Conservation (phyloP, 2,888 invertebrate species). For the Vanessa cardui region DNA sequence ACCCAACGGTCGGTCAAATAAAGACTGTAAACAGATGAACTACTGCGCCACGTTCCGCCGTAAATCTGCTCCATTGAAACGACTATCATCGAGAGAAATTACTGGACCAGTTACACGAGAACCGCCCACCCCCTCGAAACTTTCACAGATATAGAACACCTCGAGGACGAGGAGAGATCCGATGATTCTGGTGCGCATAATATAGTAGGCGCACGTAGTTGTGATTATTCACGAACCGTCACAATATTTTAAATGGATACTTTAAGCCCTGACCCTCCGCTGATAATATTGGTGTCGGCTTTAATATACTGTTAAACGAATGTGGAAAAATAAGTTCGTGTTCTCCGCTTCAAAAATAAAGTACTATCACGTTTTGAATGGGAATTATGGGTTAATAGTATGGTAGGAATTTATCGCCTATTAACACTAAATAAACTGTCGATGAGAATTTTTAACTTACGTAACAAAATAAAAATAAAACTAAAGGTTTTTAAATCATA, state of each 20-base stretch:
- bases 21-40: constrained; percentile 63
- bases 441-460: too few relatives aligned
- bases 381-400: background rate
- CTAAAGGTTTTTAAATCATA: background rate
- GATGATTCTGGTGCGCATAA: constrained; percentile 45
- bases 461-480: background rate
- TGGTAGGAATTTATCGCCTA: background rate
- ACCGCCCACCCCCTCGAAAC: constrained; percentile 44
- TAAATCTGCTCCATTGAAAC: constrained; percentile 73
- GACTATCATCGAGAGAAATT: constrained; percentile 72
- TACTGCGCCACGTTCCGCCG: constrained; percentile 55
- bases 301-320: constrained; percentile 68
- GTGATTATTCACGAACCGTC: constrained; percentile 71
- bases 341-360: constrained; percentile 38
- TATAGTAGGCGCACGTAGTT: constrained; percentile 57
- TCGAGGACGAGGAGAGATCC: constrained; percentile 36
- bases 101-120: constrained; percentile 56
- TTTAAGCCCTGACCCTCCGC: constrained; percentile 66
- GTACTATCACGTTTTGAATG: background rate
- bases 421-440: too few relatives aligned
- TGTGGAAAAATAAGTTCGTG: constrained; percentile 54
- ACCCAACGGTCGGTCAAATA: constrained; percentile 62
- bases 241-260: constrained; percentile 75
- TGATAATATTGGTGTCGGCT: constrained; percentile 67
- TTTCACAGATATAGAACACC: constrained; percentile 16